Evolutionary conservation across 2,888 invertebrate genomes (phyloP).

Genomic region (Sicus ferrugineus): DNA sequence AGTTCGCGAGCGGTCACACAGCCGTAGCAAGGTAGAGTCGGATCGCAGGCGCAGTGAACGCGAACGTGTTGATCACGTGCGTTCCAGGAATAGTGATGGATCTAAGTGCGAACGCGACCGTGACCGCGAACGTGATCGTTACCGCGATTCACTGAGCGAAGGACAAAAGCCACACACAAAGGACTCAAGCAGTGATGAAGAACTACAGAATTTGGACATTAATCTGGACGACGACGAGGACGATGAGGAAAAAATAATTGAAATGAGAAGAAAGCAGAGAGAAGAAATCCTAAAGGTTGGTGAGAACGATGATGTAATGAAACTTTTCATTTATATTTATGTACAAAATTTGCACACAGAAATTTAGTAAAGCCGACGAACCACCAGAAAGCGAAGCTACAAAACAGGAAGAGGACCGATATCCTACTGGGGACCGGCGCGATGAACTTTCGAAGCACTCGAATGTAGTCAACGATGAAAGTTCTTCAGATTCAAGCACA

Average conservation of each 20-base stretch:
- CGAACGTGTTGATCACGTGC: slow-evolving; percentile 56
- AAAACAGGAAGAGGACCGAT: background rate
- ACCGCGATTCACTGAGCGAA: slow-evolving; percentile 79
- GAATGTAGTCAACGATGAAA: background rate
- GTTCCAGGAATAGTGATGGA: slow-evolving; percentile 48
- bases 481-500: slow-evolving; percentile 11
- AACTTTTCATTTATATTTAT: background rate
- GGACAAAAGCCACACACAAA: slow-evolving; percentile 75
- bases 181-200: slow-evolving; percentile 70
- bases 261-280: slow-evolving; percentile 83
- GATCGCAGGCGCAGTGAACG: slow-evolving; percentile 59
- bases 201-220: slow-evolving; percentile 74
- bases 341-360: slow-evolving; percentile 21
- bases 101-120: slow-evolving; percentile 46
- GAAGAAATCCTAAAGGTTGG: slow-evolving; percentile 85
- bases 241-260: slow-evolving; percentile 93
- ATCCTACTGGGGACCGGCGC: background rate
- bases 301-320: too few species aligned
- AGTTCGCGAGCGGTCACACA: slow-evolving; percentile 60
- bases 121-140: slow-evolving; percentile 67
- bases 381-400: slow-evolving; percentile 24
- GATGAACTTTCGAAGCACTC: slow-evolving; percentile 8
- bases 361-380: slow-evolving; percentile 30
- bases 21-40: slow-evolving; percentile 63
- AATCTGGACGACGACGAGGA: slow-evolving; percentile 89